Evolutionary conservation across 1,140 invertebrate genomes (phyloP).

Genomic region (Dufourea novaeangliae): DNA sequence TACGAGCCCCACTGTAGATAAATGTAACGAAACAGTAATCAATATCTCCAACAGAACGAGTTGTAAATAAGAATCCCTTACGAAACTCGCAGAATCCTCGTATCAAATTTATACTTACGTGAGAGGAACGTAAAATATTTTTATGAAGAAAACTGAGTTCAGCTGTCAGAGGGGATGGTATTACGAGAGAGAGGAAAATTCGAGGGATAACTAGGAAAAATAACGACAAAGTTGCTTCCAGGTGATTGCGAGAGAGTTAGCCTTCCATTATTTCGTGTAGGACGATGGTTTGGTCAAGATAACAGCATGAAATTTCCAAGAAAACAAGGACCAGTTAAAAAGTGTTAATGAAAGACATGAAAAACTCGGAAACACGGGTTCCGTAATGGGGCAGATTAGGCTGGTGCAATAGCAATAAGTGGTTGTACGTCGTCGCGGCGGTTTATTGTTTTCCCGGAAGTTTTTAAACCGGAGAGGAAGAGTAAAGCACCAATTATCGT

Average conservation of each 20-base stretch:
- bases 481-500: constrained; percentile 14
- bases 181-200: no score
- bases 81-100: not conserved
- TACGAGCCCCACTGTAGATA: no score
- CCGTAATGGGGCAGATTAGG: not conserved
- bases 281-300: not conserved
- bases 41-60: no score
- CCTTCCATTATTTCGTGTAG: not conserved
- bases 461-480: not conserved
- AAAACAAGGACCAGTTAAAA: not conserved
- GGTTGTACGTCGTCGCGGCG: not conserved
- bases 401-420: not conserved
- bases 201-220: not conserved
- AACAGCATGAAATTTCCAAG: not conserved
- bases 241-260: not conserved
- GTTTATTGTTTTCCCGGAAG: not conserved
- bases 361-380: not conserved
- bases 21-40: not conserved
- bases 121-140: not conserved
- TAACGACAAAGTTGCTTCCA: not conserved
- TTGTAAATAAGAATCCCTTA: no score
- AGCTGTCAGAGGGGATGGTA: no score
- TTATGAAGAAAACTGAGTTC: no score
- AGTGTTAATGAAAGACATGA: not conserved
- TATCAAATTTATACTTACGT: not conserved